Percentiles rank a stretch among this genome's conserved stretches.
phyloP scores from a whole-genome alignment of 2,888 invertebrate species.

The Campoplex nolae region DNA sequence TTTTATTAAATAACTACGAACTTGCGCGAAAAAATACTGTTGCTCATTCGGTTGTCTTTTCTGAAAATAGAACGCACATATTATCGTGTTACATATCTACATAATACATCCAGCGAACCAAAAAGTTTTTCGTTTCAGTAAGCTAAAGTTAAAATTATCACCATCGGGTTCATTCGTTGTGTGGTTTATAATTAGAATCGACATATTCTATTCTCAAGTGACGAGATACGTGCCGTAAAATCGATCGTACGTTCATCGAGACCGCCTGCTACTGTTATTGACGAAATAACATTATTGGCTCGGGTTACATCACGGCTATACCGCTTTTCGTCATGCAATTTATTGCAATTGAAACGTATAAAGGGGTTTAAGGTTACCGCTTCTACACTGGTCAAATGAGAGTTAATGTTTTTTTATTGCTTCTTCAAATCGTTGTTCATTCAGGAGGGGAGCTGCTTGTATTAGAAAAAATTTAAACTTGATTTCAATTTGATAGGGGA shows the following conservation, averaged over 20 bases:
- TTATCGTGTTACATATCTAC: neutral
- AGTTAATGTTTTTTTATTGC: neutral
- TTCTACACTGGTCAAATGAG: constrained; percentile 6
- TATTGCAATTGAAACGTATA: constrained; percentile 37
- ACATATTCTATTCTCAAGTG: constrained; percentile 16
- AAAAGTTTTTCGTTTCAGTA: neutral
- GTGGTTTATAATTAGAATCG: constrained; percentile 63
- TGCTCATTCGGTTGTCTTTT: neutral
- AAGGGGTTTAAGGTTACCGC: constrained; percentile 6
- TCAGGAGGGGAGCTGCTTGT: neutral
- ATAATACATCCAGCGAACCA: constrained; percentile 8
- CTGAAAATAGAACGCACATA: neutral
- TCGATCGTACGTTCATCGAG: constrained; percentile 50
- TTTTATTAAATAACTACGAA: neutral
- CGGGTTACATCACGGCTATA: constrained; percentile 54
- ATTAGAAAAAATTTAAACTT: neutral
- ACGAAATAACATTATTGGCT: constrained; percentile 57
- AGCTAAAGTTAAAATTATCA: constrained; percentile 49
- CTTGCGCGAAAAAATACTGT: neutral
- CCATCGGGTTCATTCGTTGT: constrained; percentile 18
- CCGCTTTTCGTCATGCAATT: constrained; percentile 47
- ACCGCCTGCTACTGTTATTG: constrained; percentile 34
- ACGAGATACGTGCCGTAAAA: constrained; percentile 12
- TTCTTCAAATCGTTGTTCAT: neutral
- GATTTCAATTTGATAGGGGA: neutral